phyloP scores from a whole-genome alignment of 1,140 invertebrate genomes.

The Polypedilum pembai region DNA sequence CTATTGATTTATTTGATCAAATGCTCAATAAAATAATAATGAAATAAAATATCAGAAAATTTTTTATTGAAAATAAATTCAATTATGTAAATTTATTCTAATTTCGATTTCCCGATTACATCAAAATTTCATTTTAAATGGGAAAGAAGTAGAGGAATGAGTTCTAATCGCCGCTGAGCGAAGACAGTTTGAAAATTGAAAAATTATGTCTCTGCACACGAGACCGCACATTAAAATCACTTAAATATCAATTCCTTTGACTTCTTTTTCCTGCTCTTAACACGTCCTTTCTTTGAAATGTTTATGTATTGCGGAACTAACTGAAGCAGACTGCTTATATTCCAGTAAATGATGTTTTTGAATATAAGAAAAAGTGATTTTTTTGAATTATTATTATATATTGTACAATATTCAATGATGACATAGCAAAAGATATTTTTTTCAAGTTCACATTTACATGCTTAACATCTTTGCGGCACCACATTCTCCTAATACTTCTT shows the following conservation, averaged over 20 bases:
- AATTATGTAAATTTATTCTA: constrained; percentile 20
- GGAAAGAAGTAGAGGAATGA: not conserved
- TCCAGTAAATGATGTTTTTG: no score
- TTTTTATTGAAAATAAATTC: not conserved
- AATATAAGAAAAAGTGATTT: no score
- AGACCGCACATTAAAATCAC: constrained; percentile 2
- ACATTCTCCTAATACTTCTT: not conserved
- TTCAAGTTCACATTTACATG: not conserved
- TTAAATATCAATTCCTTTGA: not conserved
- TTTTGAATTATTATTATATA: no score
- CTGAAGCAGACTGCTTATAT: no score
- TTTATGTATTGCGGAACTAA: constrained; percentile 12
- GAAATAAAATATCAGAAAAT: not conserved
- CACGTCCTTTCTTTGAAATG: not conserved
- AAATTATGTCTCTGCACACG: constrained; percentile 9
- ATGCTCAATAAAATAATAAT: not conserved
- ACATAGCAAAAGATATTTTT: not conserved
- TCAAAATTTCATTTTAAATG: constrained; percentile 5
- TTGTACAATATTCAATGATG: not conserved
- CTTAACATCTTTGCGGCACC: not conserved
- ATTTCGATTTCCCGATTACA: not conserved
- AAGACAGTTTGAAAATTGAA: constrained; percentile 1
- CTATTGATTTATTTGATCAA: constrained; percentile 26
- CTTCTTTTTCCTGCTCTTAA: not conserved
- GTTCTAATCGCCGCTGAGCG: not conserved